Evolutionary conservation across 1,140 invertebrate genomes (phyloP), one percentile per base, ranked within the genome.

Genomic region (Zaprionus inermis): DNA sequence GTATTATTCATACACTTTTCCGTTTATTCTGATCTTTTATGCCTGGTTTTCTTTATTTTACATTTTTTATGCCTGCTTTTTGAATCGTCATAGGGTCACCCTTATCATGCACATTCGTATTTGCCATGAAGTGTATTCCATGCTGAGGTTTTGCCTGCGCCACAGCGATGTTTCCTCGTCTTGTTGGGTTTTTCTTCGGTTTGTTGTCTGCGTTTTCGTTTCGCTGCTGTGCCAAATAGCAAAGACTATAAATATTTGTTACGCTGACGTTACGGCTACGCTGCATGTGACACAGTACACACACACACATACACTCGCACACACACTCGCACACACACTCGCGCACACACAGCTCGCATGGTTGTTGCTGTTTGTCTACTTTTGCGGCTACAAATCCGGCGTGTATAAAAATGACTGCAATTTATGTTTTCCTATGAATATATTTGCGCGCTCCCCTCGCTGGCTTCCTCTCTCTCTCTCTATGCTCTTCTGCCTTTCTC

Each of bases 381-480:
- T 80, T 59, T 83, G 80, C 72, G 84, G 78, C 61, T 78, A 85
- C 79, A 85, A 90, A 85, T 90, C 85, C 85, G 76, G 85, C 85
- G 79, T 76, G 81, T 90, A 90, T 90, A 89, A 90, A 90, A 90
- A 90, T 90, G 86, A 78, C 74, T 90, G 86, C 86, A 90, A 90
- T 90, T 90, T 90, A 90, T 90, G 86, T 86, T 90, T 90, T 90
- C 86, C 86, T 83, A 76, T 90, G 82, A 90, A 83, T 90, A 86
- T 78, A 88, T 88, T 83, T 80, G 69, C 57, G 60, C 66, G 18
- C 18, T 63, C 55, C 34, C 36, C 51, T 49, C n/a, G 59, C 63
- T 44, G 38, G 38, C n/a, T 44, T 44, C 24, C 61, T 38, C 18
- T 38, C 59, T 59, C 34, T 32, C 34, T 16, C 55, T 64, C 49